A percentile compares a stretch with the other conserved stretches of the same genome.
phyloP scores from a whole-genome alignment of 2,888 invertebrate genomes.

The Busseola fusca region DNA sequence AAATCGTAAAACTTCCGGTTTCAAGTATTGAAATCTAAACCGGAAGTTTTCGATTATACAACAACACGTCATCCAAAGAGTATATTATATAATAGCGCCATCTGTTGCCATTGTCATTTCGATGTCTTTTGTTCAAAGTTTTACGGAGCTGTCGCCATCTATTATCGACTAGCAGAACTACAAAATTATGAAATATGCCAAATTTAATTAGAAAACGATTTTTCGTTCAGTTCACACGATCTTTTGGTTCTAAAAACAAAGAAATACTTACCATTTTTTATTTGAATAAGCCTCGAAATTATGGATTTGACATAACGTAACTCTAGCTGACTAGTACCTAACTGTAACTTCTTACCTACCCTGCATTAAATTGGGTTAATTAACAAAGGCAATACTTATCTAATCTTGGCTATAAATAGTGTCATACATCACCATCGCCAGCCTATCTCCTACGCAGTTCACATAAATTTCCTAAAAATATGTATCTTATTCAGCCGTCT shows the following conservation, averaged over 20 bases:
- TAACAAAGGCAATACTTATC: slow-evolving; percentile 3
- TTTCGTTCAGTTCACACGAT: background rate
- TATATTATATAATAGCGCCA: too few relatives aligned
- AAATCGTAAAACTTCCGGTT: background rate
- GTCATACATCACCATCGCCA: background rate
- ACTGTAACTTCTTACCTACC: background rate
- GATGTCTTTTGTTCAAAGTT: background rate
- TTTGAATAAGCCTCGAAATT: background rate
- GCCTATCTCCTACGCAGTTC: slow-evolving; percentile 2
- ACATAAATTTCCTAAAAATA: slow-evolving; percentile 2
- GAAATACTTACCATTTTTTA: background rate
- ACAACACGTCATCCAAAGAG: too few relatives aligned
- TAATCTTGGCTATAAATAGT: slow-evolving; percentile 12
- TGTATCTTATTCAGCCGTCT: background rate
- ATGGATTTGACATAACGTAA: too few relatives aligned
- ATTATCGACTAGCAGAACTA: slow-evolving; percentile 3
- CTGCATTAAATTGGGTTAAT: background rate
- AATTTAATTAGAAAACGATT: background rate
- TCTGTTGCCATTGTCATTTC: slow-evolving; percentile 3
- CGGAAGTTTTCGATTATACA: background rate
- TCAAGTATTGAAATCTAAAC: background rate
- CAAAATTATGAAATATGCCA: background rate
- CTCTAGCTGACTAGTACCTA: too few relatives aligned
- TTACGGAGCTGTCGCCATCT: slow-evolving; percentile 13
- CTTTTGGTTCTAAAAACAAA: too few relatives aligned